Conservation (phyloP, 2,113 vertebrate species). For the Lagopus leucura region DNA sequence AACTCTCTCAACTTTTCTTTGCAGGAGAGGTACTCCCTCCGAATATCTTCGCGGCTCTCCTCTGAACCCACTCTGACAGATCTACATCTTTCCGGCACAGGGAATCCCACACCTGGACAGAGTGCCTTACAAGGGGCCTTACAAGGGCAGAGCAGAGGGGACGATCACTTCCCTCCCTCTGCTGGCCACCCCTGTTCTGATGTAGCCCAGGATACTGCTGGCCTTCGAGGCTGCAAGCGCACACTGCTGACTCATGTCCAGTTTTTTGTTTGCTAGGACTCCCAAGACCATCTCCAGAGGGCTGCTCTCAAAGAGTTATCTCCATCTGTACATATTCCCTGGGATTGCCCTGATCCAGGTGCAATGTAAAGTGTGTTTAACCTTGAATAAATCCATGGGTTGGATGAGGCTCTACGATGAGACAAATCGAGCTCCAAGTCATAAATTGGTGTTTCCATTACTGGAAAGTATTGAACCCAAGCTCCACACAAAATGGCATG, state of each 20-base stretch:
- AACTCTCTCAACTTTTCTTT: background rate
- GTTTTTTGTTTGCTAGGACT: background rate
- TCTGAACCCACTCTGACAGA: background rate
- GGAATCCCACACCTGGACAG: background rate
- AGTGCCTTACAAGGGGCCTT: background rate
- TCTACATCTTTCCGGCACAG: background rate
- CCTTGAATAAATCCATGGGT: background rate
- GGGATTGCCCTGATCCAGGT: background rate
- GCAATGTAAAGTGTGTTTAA: background rate
- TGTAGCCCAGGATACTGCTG: background rate
- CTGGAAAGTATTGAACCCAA: background rate
- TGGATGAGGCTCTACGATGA: background rate
- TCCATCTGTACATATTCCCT: background rate
- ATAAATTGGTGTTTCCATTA: background rate
- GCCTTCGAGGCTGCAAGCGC: background rate
- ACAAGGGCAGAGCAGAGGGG: background rate
- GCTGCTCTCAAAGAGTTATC: background rate
- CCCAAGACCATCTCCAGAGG: background rate
- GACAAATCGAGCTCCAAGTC: background rate
- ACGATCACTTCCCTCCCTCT: background rate
- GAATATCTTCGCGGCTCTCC: background rate
- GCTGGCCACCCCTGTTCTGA: background rate
- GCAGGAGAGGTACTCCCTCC: background rate
- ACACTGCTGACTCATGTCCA: background rate
- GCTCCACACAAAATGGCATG: fast-evolving